Evolutionary conservation across 2,888 invertebrate species (phyloP), one percentile per base, ranked within the genome.

Genomic region (Unio pictorum): DNA sequence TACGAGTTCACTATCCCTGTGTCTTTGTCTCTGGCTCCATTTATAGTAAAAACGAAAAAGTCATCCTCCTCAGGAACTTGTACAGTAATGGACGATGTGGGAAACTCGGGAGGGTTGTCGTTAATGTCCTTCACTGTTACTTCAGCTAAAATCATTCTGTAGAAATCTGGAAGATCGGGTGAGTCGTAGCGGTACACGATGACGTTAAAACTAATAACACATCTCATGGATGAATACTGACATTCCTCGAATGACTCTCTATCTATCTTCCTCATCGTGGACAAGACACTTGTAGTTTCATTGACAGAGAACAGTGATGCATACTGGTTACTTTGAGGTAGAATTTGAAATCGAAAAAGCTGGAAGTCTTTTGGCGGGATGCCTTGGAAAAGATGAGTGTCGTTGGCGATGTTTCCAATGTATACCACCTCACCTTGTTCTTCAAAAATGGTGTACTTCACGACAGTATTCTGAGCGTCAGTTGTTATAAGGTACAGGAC

Each of bases 121-220:
- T 87, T 87, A 18, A 74, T 71, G 72, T 87, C 86, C 20, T 77
- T 68, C 5, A 87, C 69, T 7, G 72, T 66, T 23, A 87, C 72
- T 23, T 69, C 67, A 15, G 84, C 74, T 62, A 79, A 74, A 62
- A 86, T 77, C 18, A 84, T 71, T 54, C 78, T 69, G 20, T 81
- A 76, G 11, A 82, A 71, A 55, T 77, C 78, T 28, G 57, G 55
- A 7, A 67, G 28, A 11, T 67, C 67, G 4, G 69, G 58, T n/a
- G 72, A 73, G 64, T 69, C 71, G 15, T 59, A 56, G 28, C 61
- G 63, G 54, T 67, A 70, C 30, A 84, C 83, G 8, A 76, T 77
- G 15, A 86, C 83, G 67, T 81, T 80, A 20, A 86, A 79, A 26
- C 80, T 75, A 7, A 84, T 67, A 26, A 76, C 34, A 67, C 86